These are phyloP conservation scores for Thereva unica DNA, from an alignment of 2,888 invertebrate species.

Conservation along the genomic window DNA sequence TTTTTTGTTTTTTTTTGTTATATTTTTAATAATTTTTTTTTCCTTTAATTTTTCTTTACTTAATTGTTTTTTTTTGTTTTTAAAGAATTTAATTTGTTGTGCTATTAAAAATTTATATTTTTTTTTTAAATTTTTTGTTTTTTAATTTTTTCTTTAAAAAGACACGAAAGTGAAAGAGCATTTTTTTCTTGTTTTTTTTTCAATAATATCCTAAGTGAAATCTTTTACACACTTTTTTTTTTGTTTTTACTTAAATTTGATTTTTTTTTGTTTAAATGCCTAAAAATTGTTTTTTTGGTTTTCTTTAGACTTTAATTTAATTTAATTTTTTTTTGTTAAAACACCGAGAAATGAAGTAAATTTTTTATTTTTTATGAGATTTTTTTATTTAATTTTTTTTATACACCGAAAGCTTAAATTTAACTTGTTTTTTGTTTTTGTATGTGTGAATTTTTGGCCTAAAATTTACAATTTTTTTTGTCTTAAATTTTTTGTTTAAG, in stretches of 20 bases:
- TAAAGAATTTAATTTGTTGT: slow-evolving; percentile 31
- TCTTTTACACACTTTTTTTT: slow-evolving; percentile 21
- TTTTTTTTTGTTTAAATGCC: slow-evolving; percentile 12
- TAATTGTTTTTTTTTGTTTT: slow-evolving; percentile 19
- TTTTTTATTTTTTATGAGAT: slow-evolving; percentile 43
- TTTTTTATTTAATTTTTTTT: slow-evolving; percentile 48
- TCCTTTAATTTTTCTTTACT: slow-evolving; percentile 9
- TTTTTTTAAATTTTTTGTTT: slow-evolving; percentile 5
- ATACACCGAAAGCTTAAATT: slow-evolving; percentile 59
- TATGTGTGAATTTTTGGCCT: slow-evolving; percentile 22
- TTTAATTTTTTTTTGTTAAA: slow-evolving; percentile 23
- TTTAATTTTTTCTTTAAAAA: slow-evolving; percentile 19
- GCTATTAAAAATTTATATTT: slow-evolving; percentile 28
- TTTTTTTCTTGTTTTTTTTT: slow-evolving; percentile 13
- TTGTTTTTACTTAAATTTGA: slow-evolving; percentile 22
- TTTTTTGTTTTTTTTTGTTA: slow-evolving; percentile 57
- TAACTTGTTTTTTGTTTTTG: slow-evolving; percentile 50
- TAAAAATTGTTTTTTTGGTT: slow-evolving; percentile 6
- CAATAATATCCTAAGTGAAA: slow-evolving; percentile 12
- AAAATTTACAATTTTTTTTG: slow-evolving; percentile 30
- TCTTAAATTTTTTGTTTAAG: slow-evolving; percentile 15
- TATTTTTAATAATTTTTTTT: slow-evolving; percentile 52
- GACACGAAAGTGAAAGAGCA: slow-evolving; percentile 36
- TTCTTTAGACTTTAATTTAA: not conserved
- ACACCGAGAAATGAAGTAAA: slow-evolving; percentile 31